Evolutionary conservation across 2,888 invertebrate genomes (phyloP).

Genomic region (Lingula anatina): DNA sequence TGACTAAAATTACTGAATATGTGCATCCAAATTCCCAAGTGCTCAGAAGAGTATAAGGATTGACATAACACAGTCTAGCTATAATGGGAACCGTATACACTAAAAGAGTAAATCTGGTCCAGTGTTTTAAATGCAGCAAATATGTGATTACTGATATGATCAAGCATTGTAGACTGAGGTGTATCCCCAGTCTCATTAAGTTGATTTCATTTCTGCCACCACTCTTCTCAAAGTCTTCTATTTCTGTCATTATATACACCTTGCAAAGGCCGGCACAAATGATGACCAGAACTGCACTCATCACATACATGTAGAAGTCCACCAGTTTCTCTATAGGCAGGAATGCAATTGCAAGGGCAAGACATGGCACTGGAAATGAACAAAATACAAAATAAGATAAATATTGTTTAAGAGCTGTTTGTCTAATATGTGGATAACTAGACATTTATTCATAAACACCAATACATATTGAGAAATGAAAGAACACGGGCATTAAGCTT

Average conservation of each 20-base stretch:
- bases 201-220: conserved; percentile 11
- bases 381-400: conserved; percentile 10
- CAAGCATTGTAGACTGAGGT: conserved; percentile 44
- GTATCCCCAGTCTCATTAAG: conserved; percentile 35
- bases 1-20: conserved; percentile 48
- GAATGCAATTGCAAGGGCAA: conserved; percentile 54
- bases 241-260: conserved; percentile 50
- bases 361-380: conserved; percentile 52
- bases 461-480: no score
- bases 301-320: conserved; percentile 55
- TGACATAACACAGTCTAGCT: conserved; percentile 53
- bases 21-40: conserved; percentile 54
- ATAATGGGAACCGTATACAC: conserved; percentile 55
- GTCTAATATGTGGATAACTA: no score
- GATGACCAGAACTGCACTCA: conserved; percentile 51
- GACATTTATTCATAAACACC: neutral
- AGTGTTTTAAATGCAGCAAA: conserved; percentile 50
- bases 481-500: no score
- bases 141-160: conserved; percentile 47
- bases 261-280: conserved; percentile 53
- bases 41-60: conserved; percentile 42
- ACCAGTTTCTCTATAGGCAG: conserved; percentile 55
- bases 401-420: neutral
- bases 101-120: conserved; percentile 48
- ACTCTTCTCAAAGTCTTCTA: conserved; percentile 14